These are phyloP conservation scores for Nycticorax nycticorax DNA, from an alignment of 2,113 vertebrate species.

Conservation along the genomic window DNA sequence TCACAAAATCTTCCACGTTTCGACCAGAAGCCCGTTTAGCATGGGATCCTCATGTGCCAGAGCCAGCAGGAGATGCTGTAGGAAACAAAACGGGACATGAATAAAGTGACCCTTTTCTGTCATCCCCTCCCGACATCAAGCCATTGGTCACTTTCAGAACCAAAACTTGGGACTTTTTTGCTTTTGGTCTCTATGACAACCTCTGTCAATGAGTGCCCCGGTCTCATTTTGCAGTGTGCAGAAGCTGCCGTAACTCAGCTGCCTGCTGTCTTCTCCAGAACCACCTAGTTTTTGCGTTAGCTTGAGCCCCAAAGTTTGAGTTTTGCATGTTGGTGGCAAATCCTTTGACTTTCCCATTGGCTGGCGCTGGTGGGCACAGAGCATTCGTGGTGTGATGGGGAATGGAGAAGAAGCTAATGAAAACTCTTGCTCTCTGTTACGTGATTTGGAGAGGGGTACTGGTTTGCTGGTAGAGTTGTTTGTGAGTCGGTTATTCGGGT, in stretches of 20 bases:
- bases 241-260: not conserved
- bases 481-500: not conserved
- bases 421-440: not conserved
- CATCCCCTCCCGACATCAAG: fast-evolving
- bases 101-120: not conserved
- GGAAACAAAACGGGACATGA: not conserved
- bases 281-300: fast-evolving
- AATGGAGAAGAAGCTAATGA: not conserved
- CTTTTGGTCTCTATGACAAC: not conserved
- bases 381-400: fast-evolving
- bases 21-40: fast-evolving
- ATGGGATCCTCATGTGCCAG: not conserved
- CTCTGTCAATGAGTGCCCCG: not conserved
- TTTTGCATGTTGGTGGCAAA: not conserved
- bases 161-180: not conserved
- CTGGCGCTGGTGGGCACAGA: not conserved
- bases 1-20: not conserved
- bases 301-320: not conserved
- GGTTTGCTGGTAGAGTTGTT: not conserved
- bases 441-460: not conserved
- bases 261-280: not conserved
- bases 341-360: not conserved
- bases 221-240: not conserved
- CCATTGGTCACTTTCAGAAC: not conserved
- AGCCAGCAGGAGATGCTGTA: not conserved